A percentile compares a stretch with the other conserved stretches of the same genome.
phyloP scores from a whole-genome alignment of 53 echinoderm and acorn worm species.

The Temnopleurus reevesii region DNA sequence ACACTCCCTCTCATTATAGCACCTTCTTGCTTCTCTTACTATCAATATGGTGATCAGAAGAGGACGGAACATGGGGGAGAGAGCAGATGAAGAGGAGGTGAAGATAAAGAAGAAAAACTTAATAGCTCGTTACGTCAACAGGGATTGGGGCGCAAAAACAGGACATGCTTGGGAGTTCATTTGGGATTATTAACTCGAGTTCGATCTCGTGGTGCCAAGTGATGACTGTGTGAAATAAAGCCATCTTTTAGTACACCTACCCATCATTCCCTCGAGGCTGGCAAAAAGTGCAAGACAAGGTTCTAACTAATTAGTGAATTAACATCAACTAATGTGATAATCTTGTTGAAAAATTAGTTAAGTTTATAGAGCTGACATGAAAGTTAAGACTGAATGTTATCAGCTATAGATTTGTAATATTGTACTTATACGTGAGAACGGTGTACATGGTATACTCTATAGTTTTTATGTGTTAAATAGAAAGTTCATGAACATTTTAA shows the following conservation, averaged over 20 bases:
- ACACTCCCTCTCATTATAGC: neutral
- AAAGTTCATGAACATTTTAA: too few relatives aligned
- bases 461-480: too few relatives aligned
- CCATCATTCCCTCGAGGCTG: neutral
- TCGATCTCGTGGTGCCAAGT: slow-evolving; percentile 28
- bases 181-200: slow-evolving; percentile 46
- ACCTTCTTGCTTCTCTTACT: neutral
- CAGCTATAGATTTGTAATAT: slow-evolving; percentile 11
- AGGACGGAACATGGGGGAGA: slow-evolving; percentile 45
- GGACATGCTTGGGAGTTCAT: slow-evolving; percentile 39
- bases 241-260: slow-evolving; percentile 29
- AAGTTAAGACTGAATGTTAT: slow-evolving; percentile 1
- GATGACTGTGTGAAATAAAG: slow-evolving; percentile 43
- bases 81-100: slow-evolving; percentile 1
- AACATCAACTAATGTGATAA: slow-evolving; percentile 14
- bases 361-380: slow-evolving; percentile 1
- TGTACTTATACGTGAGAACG: slow-evolving; percentile 22
- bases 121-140: slow-evolving; percentile 51
- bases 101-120: slow-evolving; percentile 35
- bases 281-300: slow-evolving; percentile 41
- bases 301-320: slow-evolving; percentile 35
- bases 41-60: neutral
- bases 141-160: slow-evolving; percentile 52
- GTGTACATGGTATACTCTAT: too few relatives aligned
- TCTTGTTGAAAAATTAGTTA: slow-evolving; percentile 17